phyloP scores from a whole-genome alignment of 2,113 vertebrate species.

The Neotoma lepida region DNA sequence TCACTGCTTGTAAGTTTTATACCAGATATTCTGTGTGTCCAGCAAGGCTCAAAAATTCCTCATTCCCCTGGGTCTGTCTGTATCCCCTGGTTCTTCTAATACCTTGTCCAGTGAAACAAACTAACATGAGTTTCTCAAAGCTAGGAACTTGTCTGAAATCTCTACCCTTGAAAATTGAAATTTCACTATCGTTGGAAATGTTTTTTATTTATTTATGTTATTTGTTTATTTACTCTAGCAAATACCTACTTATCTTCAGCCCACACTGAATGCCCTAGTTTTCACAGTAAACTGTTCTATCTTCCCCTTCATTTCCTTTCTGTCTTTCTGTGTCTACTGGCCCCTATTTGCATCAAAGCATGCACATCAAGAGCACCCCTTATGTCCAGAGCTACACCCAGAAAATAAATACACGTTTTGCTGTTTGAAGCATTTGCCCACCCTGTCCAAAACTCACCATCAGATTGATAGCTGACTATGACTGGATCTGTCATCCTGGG shows the following conservation, averaged over 20 bases:
- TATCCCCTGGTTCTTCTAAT: background rate
- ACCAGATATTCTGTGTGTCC: background rate
- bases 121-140: background rate
- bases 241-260: background rate
- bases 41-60: background rate
- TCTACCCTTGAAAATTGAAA: slow-evolving; percentile 7
- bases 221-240: background rate
- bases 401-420: background rate
- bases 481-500: background rate
- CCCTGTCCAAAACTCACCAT: background rate
- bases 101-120: background rate
- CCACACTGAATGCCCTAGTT: background rate
- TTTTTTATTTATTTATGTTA: background rate
- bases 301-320: background rate
- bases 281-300: background rate
- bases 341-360: accelerated
- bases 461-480: background rate
- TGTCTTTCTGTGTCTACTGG: background rate
- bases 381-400: background rate
- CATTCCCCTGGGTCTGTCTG: background rate
- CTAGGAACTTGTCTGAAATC: background rate
- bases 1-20: slow-evolving; percentile 30
- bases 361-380: background rate
- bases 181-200: background rate
- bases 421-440: background rate